phyloP scores from a whole-genome alignment of 2,113 vertebrate genomes.

The Tragelaphus buxtoni region DNA sequence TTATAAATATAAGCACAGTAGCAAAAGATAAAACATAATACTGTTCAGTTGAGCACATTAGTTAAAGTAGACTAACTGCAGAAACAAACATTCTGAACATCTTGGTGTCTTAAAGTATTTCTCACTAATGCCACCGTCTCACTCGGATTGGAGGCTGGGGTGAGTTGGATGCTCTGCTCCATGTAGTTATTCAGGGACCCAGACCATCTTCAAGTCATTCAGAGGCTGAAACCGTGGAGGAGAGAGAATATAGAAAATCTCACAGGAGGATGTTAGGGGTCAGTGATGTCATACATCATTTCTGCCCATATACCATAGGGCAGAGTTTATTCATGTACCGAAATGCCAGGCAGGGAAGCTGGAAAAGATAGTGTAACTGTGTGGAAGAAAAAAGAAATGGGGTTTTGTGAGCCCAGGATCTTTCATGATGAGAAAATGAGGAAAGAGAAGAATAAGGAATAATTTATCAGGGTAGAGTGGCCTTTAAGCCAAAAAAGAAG shows the following conservation, averaged over 20 bases:
- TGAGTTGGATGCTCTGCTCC: neutral
- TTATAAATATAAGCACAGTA: slow-evolving; percentile 7
- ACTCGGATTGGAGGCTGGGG: neutral
- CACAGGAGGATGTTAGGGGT: neutral
- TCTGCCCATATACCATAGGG: neutral
- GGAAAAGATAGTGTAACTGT: neutral
- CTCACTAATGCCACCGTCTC: neutral
- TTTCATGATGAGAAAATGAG: neutral
- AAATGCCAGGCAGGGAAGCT: neutral
- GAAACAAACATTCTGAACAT: neutral
- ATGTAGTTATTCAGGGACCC: neutral
- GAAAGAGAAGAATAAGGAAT: neutral
- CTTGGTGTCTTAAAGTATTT: neutral
- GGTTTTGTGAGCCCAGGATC: neutral
- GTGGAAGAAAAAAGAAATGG: neutral
- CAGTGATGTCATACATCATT: neutral
- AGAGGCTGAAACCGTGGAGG: neutral
- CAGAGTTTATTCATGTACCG: neutral
- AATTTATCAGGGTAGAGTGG: neutral
- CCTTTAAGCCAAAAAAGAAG: neutral
- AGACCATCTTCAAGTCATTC: neutral
- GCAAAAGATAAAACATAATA: neutral
- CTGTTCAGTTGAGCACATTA: neutral
- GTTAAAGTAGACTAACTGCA: neutral
- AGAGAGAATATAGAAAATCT: neutral